Evolutionary conservation across 2,888 invertebrate species (phyloP).

Genomic region (Eilema griseolum): DNA sequence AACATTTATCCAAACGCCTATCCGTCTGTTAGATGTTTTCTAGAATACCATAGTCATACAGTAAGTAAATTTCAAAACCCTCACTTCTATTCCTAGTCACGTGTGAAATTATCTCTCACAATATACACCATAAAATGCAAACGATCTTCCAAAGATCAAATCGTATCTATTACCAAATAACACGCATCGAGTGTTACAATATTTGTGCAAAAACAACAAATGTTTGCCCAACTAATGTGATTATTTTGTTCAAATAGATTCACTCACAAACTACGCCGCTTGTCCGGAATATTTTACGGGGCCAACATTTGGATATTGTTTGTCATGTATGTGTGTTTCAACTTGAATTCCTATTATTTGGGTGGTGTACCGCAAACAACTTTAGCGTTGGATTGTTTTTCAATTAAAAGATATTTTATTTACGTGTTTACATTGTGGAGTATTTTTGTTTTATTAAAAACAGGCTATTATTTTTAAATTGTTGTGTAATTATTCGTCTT

Average conservation of each 20-base stretch:
- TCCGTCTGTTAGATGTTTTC: neutral
- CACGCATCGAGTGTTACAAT: slow-evolving; percentile 35
- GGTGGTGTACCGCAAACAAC: slow-evolving; percentile 29
- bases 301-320: slow-evolving; percentile 43
- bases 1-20: neutral
- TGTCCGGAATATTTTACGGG: slow-evolving; percentile 41
- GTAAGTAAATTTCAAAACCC: neutral
- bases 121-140: slow-evolving; percentile 11
- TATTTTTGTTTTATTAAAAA: neutral
- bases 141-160: slow-evolving; percentile 31
- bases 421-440: neutral
- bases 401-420: slow-evolving; percentile 30
- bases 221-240: slow-evolving; percentile 62
- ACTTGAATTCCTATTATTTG: slow-evolving; percentile 34
- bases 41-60: neutral
- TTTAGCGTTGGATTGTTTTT: slow-evolving; percentile 32
- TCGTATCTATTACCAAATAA: slow-evolving; percentile 36
- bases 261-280: slow-evolving; percentile 27
- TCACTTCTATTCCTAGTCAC: neutral
- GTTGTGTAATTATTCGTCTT: neutral
- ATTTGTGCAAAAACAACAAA: slow-evolving; percentile 51
- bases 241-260: slow-evolving; percentile 58
- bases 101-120: slow-evolving; percentile 6
- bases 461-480: neutral
- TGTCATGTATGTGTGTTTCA: slow-evolving; percentile 36